A percentile compares a stretch with the other conserved stretches of the same genome.
These are phyloP conservation scores for Girardinus metallicus DNA, from an alignment of 2,797 vertebrate species.

Conservation along the genomic window DNA sequence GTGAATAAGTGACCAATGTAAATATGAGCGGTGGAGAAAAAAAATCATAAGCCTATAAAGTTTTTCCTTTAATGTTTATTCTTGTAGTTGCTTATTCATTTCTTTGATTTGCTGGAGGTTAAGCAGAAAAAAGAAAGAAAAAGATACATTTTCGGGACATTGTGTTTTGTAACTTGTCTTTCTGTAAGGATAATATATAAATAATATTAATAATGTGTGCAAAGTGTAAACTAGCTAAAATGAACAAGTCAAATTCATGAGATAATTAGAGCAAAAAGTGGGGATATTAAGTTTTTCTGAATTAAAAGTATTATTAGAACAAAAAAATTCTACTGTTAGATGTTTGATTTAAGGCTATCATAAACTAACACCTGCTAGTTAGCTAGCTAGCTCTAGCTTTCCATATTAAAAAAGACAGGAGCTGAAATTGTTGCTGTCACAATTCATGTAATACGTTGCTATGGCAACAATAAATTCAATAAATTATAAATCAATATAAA, in stretches of 20 bases:
- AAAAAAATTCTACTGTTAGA: neutral
- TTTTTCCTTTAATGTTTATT: neutral
- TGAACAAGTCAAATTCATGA: neutral
- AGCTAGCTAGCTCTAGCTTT: neutral
- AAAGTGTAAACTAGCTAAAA: neutral
- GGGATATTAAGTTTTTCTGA: neutral
- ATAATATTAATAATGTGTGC: neutral
- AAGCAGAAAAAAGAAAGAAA: neutral
- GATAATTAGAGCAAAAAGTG: neutral
- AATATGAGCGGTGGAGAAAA: too few species aligned
- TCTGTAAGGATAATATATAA: neutral
- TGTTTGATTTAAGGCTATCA: neutral
- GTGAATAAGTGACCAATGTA: slow-evolving; percentile 20
- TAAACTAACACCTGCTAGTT: neutral
- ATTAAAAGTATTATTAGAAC: neutral
- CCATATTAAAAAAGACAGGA: neutral
- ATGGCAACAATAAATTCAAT: neutral
- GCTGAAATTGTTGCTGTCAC: neutral
- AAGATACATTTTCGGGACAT: neutral
- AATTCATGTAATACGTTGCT: neutral
- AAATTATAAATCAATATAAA: neutral
- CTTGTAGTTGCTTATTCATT: neutral
- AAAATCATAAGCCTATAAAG: neutral
- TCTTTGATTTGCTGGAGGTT: neutral
- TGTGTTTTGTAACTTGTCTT: neutral